Percentiles rank a stretch among this genome's conserved stretches.
Evolutionary conservation across 2,113 vertebrate genomes (phyloP).

Genomic region (Sialia sialis): DNA sequence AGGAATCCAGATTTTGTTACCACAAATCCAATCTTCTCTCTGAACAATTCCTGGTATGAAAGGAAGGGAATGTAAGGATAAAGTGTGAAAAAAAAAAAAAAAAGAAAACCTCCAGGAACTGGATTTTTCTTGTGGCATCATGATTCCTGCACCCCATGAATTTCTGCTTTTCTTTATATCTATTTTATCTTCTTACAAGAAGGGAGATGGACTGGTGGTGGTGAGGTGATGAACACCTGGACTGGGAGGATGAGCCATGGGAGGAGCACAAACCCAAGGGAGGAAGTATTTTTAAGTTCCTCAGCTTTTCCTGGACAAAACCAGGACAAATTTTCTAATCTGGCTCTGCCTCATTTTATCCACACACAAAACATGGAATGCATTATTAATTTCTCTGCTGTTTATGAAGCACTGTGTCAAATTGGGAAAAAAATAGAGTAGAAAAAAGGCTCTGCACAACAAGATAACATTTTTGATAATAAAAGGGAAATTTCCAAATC

Average conservation of each 20-base stretch:
- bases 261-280: accelerated
- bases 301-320: neutral
- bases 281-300: neutral
- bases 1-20: neutral
- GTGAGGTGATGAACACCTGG: neutral
- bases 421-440: accelerated
- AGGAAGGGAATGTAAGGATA: neutral
- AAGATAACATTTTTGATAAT: neutral
- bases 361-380: neutral
- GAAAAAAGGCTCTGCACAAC: neutral
- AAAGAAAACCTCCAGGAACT: neutral
- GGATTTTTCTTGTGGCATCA: neutral
- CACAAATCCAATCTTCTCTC: neutral
- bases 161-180: neutral
- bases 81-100: neutral
- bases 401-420: neutral
- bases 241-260: neutral
- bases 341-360: neutral
- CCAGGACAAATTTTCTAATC: neutral
- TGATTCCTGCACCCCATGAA: neutral
- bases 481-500: neutral
- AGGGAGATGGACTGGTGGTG: neutral
- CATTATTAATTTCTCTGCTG: neutral
- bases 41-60: neutral
- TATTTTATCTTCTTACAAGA: neutral